Conservation (phyloP, 1,140 invertebrate species). For the Telenomus remus region DNA sequence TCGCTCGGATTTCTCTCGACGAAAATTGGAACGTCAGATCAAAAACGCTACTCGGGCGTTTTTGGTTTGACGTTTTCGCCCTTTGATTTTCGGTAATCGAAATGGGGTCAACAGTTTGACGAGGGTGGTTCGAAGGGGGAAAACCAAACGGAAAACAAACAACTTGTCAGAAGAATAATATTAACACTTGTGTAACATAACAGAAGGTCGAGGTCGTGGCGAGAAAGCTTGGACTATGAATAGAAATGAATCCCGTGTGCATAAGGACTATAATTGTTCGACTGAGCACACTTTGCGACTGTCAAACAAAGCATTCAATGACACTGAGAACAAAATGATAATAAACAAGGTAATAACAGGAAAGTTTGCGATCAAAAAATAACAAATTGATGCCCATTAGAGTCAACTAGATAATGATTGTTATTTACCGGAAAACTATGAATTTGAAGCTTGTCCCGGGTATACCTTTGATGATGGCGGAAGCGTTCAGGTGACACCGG, state of each 20-base stretch:
- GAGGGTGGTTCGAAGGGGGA: too few species aligned
- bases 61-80: too few species aligned
- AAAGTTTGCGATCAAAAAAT: too few species aligned
- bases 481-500: constrained; percentile 96
- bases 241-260: constrained; percentile 36
- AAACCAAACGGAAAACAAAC: too few species aligned
- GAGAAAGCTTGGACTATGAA: constrained; percentile 42
- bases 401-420: constrained; percentile 1
- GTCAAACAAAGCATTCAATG: constrained; percentile 17
- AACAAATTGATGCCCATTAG: too few species aligned
- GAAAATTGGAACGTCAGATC: too few species aligned
- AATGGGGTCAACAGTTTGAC: too few species aligned
- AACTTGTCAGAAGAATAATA: neutral
- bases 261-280: constrained; percentile 40
- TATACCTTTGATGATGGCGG: constrained; percentile 95
- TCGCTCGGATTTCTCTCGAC: neutral
- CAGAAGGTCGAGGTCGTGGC: constrained; percentile 58
- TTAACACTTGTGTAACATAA: constrained; percentile 24
- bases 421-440: constrained; percentile 86
- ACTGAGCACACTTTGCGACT: constrained; percentile 24
- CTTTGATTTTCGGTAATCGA: too few species aligned
- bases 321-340: neutral
- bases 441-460: constrained; percentile 89
- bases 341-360: neutral
- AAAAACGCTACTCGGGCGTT: too few species aligned